A percentile compares a stretch with the other conserved stretches of the same genome.
phyloP scores from a whole-genome alignment of 2,797 vertebrate genomes.

The Eleutherodactylus coqui region DNA sequence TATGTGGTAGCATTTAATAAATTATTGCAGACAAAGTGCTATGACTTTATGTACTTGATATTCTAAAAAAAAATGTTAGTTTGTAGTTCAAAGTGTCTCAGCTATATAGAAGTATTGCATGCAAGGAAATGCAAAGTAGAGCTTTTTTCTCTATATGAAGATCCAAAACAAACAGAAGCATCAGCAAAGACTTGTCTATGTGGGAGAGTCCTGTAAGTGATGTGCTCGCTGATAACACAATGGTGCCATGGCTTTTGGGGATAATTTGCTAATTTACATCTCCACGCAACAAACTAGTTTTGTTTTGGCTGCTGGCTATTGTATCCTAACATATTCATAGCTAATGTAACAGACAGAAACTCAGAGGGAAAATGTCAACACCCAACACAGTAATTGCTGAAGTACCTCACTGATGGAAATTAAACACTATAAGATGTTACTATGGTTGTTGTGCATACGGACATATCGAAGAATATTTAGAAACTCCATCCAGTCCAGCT shows the following conservation, averaged over 20 bases:
- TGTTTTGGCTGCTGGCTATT: slow-evolving; percentile 58
- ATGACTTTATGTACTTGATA: neutral
- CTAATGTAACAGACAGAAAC: slow-evolving; percentile 32
- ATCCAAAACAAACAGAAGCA: slow-evolving; percentile 34
- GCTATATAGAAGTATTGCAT: neutral
- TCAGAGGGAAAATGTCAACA: slow-evolving; percentile 26
- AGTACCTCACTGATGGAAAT: slow-evolving; percentile 17
- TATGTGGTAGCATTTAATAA: neutral
- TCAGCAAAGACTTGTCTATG: slow-evolving; percentile 37
- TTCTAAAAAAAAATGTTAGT: neutral
- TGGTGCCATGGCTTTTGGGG: slow-evolving; percentile 44
- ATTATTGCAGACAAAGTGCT: neutral
- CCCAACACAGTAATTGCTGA: slow-evolving; percentile 2
- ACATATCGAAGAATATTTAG: neutral
- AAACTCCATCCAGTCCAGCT: neutral
- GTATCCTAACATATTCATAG: slow-evolving; percentile 38
- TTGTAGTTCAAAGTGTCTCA: neutral
- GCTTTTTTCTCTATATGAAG: slow-evolving; percentile 6
- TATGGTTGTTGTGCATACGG: neutral
- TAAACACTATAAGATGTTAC: neutral
- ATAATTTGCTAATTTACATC: slow-evolving; percentile 50
- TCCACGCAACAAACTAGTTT: slow-evolving; percentile 31
- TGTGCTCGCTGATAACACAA: slow-evolving; percentile 36
- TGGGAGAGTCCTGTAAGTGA: slow-evolving; percentile 38
- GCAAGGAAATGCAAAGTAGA: slow-evolving; percentile 35